Conservation (phyloP, 2,113 vertebrate species). For the Burhinus oedicnemus region DNA sequence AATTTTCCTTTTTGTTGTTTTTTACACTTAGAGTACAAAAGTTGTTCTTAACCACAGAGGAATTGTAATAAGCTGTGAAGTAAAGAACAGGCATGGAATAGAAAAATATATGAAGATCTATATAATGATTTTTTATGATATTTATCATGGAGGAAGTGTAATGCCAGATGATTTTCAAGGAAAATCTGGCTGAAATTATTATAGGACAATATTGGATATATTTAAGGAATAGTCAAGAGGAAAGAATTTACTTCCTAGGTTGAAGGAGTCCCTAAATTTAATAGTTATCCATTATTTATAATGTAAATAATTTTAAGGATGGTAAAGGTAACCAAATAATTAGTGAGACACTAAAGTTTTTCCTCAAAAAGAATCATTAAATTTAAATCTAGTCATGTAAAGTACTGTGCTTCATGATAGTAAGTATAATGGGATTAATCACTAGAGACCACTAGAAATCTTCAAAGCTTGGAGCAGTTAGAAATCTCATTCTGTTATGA, state of each 20-base stretch:
- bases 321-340: background rate
- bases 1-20: background rate
- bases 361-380: background rate
- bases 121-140: background rate
- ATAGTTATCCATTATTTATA: too few relatives aligned
- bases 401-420: background rate
- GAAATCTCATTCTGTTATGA: background rate
- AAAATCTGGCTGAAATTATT: background rate
- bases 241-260: background rate
- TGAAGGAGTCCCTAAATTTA: background rate
- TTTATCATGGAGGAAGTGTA: background rate
- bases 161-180: background rate
- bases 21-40: background rate
- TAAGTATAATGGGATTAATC: background rate
- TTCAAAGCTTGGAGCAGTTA: background rate
- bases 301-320: background rate
- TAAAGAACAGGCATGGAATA: accelerated
- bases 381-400: background rate
- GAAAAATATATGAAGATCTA: background rate
- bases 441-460: background rate
- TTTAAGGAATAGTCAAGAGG: background rate
- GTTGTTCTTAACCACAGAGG: background rate
- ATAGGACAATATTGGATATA: background rate
- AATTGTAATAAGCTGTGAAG: background rate
- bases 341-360: background rate